phyloP scores from a whole-genome alignment of 1,140 invertebrate species.

The Rhopalosiphum maidis region DNA sequence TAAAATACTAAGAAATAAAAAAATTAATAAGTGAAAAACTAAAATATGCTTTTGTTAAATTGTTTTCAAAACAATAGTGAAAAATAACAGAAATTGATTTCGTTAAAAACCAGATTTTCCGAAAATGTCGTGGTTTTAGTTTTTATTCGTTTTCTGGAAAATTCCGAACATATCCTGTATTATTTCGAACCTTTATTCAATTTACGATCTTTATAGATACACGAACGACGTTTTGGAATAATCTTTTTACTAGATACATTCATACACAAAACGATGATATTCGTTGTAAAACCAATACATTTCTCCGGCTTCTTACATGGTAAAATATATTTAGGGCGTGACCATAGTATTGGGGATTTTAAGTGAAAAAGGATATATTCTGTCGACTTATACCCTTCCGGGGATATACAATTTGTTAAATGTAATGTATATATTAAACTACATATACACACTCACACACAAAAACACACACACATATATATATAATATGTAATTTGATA shows the following conservation, averaged over 20 bases:
- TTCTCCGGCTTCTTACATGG: background rate
- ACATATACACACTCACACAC: no score
- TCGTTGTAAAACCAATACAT: conserved; percentile 6
- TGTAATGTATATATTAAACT: background rate
- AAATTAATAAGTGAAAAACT: background rate
- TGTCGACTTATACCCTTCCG: conserved; percentile 3
- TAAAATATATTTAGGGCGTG: background rate
- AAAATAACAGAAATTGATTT: background rate
- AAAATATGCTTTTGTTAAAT: background rate
- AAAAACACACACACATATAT: no score
- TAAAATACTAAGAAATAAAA: background rate
- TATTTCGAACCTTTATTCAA: background rate
- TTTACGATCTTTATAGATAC: background rate
- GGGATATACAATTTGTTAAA: background rate
- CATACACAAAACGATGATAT: background rate
- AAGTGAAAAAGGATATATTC: conserved; percentile 1
- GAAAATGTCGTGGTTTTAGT: background rate
- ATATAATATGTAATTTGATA: background rate
- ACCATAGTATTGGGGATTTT: background rate
- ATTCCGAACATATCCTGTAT: background rate
- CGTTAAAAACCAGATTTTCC: background rate
- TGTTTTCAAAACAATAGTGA: background rate
- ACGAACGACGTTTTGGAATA: background rate
- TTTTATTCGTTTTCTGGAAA: background rate
- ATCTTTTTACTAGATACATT: background rate